Conservation (phyloP, 2,888 invertebrate species). For the Pyrrhia umbra region DNA sequence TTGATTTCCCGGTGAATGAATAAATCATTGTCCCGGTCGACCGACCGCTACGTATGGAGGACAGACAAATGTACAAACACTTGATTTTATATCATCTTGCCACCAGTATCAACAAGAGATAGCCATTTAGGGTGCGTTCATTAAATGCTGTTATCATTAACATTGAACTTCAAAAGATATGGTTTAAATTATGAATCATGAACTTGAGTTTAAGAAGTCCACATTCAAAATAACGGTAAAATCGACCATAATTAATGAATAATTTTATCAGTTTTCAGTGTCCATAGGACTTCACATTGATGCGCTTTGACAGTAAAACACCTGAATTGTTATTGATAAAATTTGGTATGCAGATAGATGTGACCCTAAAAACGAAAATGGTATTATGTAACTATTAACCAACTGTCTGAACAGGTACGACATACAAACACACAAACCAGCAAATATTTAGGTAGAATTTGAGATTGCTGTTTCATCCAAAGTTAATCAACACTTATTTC, state of each 20-base stretch:
- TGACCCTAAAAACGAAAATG: too few relatives aligned
- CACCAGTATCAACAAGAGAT: slow-evolving; percentile 33
- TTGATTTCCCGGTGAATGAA: slow-evolving; percentile 36
- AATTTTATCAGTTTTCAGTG: too few relatives aligned
- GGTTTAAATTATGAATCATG: slow-evolving; percentile 2
- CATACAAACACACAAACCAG: neutral
- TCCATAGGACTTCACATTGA: too few relatives aligned
- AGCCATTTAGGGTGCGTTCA: slow-evolving; percentile 18
- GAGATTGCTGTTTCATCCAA: neutral
- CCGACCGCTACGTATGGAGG: neutral
- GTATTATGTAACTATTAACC: too few relatives aligned
- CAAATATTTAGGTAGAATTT: neutral
- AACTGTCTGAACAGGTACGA: neutral
- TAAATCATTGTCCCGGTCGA: slow-evolving; percentile 14
- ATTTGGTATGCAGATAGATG: too few relatives aligned
- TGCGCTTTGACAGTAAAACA: too few relatives aligned
- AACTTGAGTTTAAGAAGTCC: neutral
- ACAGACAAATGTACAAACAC: neutral
- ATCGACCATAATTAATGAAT: too few relatives aligned
- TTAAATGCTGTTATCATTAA: slow-evolving; percentile 42
- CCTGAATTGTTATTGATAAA: too few relatives aligned
- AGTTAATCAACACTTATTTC: neutral
- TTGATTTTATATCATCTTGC: slow-evolving; percentile 10
- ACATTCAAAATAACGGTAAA: neutral
- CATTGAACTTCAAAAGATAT: slow-evolving; percentile 44